These are phyloP conservation scores for Syngnathus acus DNA, from an alignment of 2,797 vertebrate species.

Conservation along the genomic window DNA sequence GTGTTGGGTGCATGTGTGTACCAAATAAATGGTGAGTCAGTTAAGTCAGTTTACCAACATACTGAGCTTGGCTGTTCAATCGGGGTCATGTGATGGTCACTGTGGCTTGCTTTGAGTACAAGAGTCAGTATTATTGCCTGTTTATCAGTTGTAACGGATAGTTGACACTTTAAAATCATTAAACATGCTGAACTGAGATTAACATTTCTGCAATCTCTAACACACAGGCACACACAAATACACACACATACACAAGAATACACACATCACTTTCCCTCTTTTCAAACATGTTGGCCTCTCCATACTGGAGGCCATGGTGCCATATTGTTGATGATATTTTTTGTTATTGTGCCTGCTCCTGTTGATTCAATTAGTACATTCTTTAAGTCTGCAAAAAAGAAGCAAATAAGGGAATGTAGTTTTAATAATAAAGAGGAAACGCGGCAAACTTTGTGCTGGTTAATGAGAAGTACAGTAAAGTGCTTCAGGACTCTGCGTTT, in stretches of 20 bases:
- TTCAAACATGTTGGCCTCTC: slow-evolving; percentile 42
- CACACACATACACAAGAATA: slow-evolving; percentile 4
- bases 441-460: slow-evolving; percentile 55
- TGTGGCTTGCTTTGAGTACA: slow-evolving; percentile 24
- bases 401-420: slow-evolving; percentile 54
- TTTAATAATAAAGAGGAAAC: slow-evolving; percentile 73
- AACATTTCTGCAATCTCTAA: slow-evolving; percentile 10
- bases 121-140: slow-evolving; percentile 5
- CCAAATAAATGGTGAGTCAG: slow-evolving; percentile 38
- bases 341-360: slow-evolving; percentile 67
- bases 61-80: slow-evolving; percentile 20
- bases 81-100: slow-evolving; percentile 49
- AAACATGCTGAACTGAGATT: slow-evolving; percentile 21
- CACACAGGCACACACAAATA: slow-evolving; percentile 7
- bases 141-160: background rate
- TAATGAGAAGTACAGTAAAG: slow-evolving; percentile 69
- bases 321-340: slow-evolving; percentile 61
- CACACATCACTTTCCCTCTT: slow-evolving; percentile 24
- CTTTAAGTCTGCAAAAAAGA: slow-evolving; percentile 67
- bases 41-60: slow-evolving; percentile 45
- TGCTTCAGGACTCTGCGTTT: slow-evolving; percentile 68
- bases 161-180: slow-evolving; percentile 30
- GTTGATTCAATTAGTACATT: slow-evolving; percentile 70
- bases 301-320: slow-evolving; percentile 63
- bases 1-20: background rate